Percentiles rank a stretch among this genome's conserved stretches.
These are phyloP conservation scores for Anaspis maculata DNA, from an alignment of 2,888 invertebrate genomes.

Conservation along the genomic window DNA sequence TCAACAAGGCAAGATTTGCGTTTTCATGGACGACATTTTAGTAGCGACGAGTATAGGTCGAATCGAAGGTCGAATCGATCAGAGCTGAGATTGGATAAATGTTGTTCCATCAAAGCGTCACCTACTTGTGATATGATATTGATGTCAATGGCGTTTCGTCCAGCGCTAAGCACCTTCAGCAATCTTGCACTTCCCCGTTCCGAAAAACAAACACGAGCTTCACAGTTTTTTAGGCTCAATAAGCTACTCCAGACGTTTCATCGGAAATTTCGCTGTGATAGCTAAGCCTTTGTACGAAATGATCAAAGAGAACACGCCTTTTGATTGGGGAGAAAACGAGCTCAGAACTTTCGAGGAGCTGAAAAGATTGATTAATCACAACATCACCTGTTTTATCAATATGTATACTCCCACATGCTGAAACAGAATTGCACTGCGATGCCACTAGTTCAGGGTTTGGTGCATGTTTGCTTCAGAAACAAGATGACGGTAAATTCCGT, in stretches of 20 bases:
- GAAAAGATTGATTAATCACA: neutral
- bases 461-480: neutral
- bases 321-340: neutral
- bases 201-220: neutral
- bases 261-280: neutral
- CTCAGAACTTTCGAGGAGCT: neutral
- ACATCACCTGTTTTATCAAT: neutral
- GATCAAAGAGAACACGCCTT: neutral
- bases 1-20: neutral
- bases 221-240: neutral
- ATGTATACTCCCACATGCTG: neutral
- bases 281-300: neutral
- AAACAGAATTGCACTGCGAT: neutral
- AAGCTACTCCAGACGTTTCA: neutral
- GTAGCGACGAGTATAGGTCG: neutral
- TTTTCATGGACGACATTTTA: conserved; percentile 9
- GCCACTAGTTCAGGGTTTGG: neutral
- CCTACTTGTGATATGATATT: neutral
- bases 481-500: neutral
- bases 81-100: neutral
- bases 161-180: neutral
- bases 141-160: neutral
- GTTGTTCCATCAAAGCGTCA: neutral
- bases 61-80: neutral
- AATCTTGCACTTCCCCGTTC: neutral